Base-by-base conservation (phyloP, 2,888 invertebrate species). In the Cosmia pyralina region DNA sequence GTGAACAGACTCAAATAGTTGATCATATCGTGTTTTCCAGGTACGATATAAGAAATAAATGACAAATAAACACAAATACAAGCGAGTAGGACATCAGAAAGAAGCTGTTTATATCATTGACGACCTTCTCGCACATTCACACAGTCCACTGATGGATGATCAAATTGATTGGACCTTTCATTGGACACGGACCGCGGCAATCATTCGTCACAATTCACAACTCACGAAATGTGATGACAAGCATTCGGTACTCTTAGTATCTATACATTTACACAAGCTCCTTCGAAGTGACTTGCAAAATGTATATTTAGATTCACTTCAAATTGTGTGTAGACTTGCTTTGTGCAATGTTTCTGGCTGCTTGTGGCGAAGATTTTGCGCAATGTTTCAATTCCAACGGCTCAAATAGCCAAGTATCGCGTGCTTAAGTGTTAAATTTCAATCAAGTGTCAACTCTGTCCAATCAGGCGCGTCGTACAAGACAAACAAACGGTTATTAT, bases 151-250 rank as follows among this genome's bases (percentile, higher is more conserved):
- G 85, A 89, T 84, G 86, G 87, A 88, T 85, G 81, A 83, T 75
- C 87, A 86, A 90, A 90, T 90, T 87, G 88, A 91, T 89, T 87
- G 87, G 78, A 84, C 87, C 88, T 89, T 87, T 88, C 83, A 87
- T 86, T 85, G 72, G 69, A 71, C 76, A 71, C 79, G 79, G 72
- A 72, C 62, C 50, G 65, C 55, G 44, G 60, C 55, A 55, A 62
- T 70, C 53, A 55, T 63, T 53, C 41, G 62, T 59, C 63, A 67
- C 57, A 82, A 79, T 59, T 71, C 69, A 73, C 58, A 83, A 80
- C 64, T 72, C 69, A 74, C 72, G 55, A 72, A 64, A 60, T 48
- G 63, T 52, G 66, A 75, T 78, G 73, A 68, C 57, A 82, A 79
- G 67, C 59, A 78, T 58, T 60, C 34, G 28, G 48, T 69, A 53